Percentiles rank a stretch among this genome's conserved stretches.
phyloP scores from a whole-genome alignment of 2,113 vertebrate species.

The Choloepus hoffmanni region DNA sequence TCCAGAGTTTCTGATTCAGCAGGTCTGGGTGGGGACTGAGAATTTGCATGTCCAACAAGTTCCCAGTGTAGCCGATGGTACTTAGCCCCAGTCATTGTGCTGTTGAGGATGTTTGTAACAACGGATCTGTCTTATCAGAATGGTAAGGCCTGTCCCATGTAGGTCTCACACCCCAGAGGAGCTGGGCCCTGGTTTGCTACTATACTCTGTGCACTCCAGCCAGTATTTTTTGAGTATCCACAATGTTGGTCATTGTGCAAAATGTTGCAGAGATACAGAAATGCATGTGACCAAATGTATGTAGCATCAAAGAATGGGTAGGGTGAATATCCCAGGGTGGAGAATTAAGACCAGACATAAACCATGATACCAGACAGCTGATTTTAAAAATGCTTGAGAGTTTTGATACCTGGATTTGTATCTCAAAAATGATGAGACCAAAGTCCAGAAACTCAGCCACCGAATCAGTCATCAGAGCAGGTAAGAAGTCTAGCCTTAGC shows the following conservation, averaged over 20 bases:
- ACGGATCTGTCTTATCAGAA: background rate
- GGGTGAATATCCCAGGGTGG: background rate
- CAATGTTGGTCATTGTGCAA: rapidly evolving
- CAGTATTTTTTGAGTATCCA: background rate
- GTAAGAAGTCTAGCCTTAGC: background rate
- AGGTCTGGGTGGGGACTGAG: background rate
- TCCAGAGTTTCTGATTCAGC: background rate
- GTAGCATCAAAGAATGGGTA: background rate
- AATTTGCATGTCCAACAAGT: background rate
- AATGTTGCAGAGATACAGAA: background rate
- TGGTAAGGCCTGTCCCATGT: rapidly evolving
- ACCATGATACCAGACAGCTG: background rate
- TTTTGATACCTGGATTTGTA: background rate
- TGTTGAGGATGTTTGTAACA: background rate
- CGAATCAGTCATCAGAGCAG: background rate
- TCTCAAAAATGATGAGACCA: background rate
- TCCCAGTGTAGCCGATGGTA: background rate
- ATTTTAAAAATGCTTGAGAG: background rate
- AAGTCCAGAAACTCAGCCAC: background rate
- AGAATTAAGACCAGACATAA: background rate
- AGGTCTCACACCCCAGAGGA: too few species aligned
- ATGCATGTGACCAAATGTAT: background rate
- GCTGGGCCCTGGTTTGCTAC: background rate
- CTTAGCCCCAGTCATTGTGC: background rate
- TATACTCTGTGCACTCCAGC: rapidly evolving